Conservation (phyloP, 2,888 invertebrate species). For the Leuctra nigra region DNA sequence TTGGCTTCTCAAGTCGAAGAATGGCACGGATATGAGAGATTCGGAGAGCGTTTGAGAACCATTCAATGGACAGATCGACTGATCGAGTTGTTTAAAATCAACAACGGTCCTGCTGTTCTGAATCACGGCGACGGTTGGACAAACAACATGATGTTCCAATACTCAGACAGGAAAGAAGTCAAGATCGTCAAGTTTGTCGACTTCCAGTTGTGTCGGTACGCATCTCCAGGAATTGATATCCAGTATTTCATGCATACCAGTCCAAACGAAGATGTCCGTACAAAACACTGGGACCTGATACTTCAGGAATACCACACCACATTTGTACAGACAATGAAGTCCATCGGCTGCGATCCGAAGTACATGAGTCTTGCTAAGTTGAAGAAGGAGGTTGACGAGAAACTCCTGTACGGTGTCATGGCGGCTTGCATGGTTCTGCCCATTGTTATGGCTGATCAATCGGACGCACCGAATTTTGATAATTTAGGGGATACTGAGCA, state of each 20-base stretch:
- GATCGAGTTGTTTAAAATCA: conserved; percentile 1
- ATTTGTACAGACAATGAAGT: conserved; percentile 13
- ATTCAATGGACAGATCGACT: background rate
- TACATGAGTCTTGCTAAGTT: conserved; percentile 25
- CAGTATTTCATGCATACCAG: conserved; percentile 28
- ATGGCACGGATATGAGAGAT: conserved; percentile 21
- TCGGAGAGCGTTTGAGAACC: conserved; percentile 7
- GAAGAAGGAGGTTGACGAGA: conserved; percentile 24
- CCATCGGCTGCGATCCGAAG: conserved; percentile 5
- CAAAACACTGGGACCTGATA: conserved; percentile 18
- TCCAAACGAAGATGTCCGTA: conserved; percentile 19
- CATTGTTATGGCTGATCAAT: conserved; percentile 21
- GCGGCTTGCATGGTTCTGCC: conserved; percentile 21
- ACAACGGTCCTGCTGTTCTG: conserved; percentile 19
- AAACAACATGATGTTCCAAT: conserved; percentile 27
- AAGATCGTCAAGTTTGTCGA: conserved; percentile 26
- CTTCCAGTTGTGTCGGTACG: conserved; percentile 26
- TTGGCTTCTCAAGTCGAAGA: conserved; percentile 13
- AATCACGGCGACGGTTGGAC: conserved; percentile 29
- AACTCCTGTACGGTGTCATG: conserved; percentile 26
- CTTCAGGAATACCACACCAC: conserved; percentile 23
- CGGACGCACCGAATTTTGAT: conserved; percentile 20
- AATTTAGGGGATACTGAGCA: background rate
- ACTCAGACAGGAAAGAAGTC: background rate
- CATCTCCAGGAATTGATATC: conserved; percentile 26